Base-by-base conservation (phyloP, 2,888 invertebrate species). In the Trissolcus japonicus region DNA sequence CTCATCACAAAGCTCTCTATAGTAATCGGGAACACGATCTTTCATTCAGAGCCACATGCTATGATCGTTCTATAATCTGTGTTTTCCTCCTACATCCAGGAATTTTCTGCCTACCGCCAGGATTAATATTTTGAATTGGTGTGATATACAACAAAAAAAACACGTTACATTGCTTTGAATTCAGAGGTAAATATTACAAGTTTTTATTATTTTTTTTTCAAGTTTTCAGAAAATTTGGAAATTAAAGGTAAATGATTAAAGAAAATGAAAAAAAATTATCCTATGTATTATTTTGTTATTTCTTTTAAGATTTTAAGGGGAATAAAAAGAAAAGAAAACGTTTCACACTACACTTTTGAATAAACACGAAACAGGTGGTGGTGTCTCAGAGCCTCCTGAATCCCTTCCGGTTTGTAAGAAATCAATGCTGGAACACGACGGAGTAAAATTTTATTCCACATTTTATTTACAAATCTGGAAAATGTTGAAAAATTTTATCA, bases 1-100 rank as follows among this genome's bases (percentile, higher is more conserved):
- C 46, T 16, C n/a, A 46, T 7, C 14, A 6, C 11, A n/a, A 21
- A 40, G 41, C 21, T 14, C n/a, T 46, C 16, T 16, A 46, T 46
- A 46, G 35, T 46, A 46, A 54, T 68, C 59, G 53, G 1, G 60
- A 60, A 43, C 68, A 60, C 67, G 53, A 67, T 67, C 14, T 67
- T 59, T 67, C 35, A 35, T 35, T 35, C 35, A 11, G 35, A 11
- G 35, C 35, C 35, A 35, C 35, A 35, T 35, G 35, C 35, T 35
- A 35, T 35, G 35, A 35, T 35, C 35, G 35, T 11, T 35, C 9
- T 35, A 35, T 35, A 35, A 35, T 35, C 35, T 35, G 9, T 35
- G 35, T 35, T 35, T 35, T 35, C 11, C 7, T 35, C 11, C 35
- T 35, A 17, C 21, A 43, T 57, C 6, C 40, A 55, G 55, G 55